Evolutionary conservation across 2,888 invertebrate species (phyloP).

Genomic region (Gerris lacustris): DNA sequence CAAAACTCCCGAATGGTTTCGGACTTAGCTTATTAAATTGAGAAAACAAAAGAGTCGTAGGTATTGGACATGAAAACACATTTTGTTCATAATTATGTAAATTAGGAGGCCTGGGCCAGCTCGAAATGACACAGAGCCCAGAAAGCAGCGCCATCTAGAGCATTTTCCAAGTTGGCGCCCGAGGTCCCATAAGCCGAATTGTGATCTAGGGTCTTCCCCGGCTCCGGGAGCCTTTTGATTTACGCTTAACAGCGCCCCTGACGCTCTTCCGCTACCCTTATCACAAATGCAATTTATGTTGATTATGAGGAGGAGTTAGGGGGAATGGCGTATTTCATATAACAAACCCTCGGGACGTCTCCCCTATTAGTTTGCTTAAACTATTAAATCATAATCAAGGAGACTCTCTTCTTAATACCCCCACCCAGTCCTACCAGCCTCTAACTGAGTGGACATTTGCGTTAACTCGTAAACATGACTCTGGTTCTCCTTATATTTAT

Average conservation of each 20-base stretch:
- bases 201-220: conserved; percentile 1
- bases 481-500: not conserved
- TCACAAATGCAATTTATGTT: conserved; percentile 3
- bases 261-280: conserved; percentile 5
- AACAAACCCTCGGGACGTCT: not conserved
- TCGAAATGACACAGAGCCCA: not conserved
- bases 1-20: too few species aligned
- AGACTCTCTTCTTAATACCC: not conserved
- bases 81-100: conserved; percentile 5
- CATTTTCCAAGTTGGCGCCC: conserved; percentile 3
- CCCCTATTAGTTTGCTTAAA: conserved; percentile 5
- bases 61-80: conserved; percentile 1
- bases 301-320: not conserved
- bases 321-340: not conserved
- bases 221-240: not conserved
- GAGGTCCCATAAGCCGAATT: not conserved
- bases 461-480: conserved; percentile 5
- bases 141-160: not conserved
- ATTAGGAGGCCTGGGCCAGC: not conserved
- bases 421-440: not conserved
- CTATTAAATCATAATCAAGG: conserved; percentile 5
- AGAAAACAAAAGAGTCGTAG: not conserved
- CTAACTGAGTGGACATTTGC: conserved; percentile 5
- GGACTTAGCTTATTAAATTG: too few species aligned
- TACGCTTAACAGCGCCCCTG: conserved; percentile 5